Conservation (phyloP, 1,140 invertebrate genomes). For the Arion vulgaris region DNA sequence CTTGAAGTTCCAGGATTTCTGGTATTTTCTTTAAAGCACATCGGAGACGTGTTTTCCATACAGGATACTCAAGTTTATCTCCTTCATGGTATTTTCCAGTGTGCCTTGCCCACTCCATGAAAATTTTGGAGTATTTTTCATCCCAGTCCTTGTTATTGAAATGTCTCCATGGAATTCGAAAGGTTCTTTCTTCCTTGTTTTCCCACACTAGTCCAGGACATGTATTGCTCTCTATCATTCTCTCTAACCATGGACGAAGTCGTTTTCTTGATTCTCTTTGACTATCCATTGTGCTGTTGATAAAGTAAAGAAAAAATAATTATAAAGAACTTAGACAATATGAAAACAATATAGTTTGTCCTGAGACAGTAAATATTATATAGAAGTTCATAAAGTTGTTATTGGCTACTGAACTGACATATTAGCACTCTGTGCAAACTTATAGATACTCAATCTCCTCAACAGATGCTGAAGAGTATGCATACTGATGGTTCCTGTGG, state of each 20-base stretch:
- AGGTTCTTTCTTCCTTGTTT: constrained; percentile 25
- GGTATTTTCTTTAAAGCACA: constrained; percentile 32
- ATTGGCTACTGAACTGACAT: no score
- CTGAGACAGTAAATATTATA: no score
- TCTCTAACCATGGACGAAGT: constrained; percentile 16
- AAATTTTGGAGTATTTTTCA: constrained; percentile 25
- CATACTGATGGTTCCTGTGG: no score
- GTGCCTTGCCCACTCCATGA: constrained; percentile 32
- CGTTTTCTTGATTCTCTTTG: constrained; percentile 29
- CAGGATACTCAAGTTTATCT: constrained; percentile 19
- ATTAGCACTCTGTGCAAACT: no score
- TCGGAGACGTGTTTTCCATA: constrained; percentile 35
- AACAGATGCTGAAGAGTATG: no score
- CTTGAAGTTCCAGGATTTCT: constrained; percentile 24
- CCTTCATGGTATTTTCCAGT: constrained; percentile 27
- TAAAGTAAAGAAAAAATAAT: no score
- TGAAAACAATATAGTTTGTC: no score
- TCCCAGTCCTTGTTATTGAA: constrained; percentile 26
- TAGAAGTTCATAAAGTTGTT: no score
- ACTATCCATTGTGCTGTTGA: constrained; percentile 4
- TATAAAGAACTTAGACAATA: neutral
- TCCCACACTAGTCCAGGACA: constrained; percentile 30
- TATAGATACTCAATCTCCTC: no score
- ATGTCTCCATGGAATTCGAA: constrained; percentile 35
- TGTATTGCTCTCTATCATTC: constrained; percentile 3